A percentile compares a stretch with the other conserved stretches of the same genome.
Evolutionary conservation across 2,113 vertebrate species (phyloP).

Genomic region (Acrocephalus kingi): DNA sequence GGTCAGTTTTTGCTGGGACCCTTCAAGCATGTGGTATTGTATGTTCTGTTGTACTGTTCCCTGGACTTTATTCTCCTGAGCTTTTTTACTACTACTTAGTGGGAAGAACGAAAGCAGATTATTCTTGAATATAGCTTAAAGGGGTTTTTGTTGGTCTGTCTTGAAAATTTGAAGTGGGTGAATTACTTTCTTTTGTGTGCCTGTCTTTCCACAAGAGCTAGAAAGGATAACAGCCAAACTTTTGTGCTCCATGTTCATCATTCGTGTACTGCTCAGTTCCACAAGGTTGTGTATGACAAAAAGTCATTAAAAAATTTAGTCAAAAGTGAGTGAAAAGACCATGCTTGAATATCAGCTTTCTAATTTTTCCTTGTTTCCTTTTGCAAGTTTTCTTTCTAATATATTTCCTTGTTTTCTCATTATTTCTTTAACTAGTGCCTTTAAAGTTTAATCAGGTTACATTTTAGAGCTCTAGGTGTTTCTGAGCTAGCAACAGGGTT

Average conservation of each 20-base stretch:
- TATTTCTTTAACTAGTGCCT: background rate
- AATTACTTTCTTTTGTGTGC: background rate
- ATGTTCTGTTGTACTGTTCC: background rate
- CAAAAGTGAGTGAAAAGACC: background rate
- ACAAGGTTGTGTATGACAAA: background rate
- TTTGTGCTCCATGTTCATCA: accelerated
- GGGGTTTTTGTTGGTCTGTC: background rate
- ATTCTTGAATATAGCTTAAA: background rate
- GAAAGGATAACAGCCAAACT: background rate
- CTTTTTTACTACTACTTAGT: background rate
- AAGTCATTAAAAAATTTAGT: background rate
- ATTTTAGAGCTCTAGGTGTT: background rate
- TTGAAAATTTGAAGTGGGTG: background rate
- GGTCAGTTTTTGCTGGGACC: slow-evolving; percentile 8
- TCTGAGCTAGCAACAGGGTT: background rate
- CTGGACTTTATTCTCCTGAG: background rate
- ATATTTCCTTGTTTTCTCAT: background rate
- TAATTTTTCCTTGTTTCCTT: background rate
- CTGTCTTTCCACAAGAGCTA: background rate
- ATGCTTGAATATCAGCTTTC: background rate
- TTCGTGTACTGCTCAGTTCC: background rate
- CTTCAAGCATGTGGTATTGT: background rate
- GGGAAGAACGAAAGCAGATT: background rate
- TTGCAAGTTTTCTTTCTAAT: background rate
- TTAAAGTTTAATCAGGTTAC: background rate